Percentiles rank a stretch among this genome's conserved stretches.
phyloP scores from a whole-genome alignment of 2,113 vertebrate genomes.

The Gnathonemus longibarbis region DNA sequence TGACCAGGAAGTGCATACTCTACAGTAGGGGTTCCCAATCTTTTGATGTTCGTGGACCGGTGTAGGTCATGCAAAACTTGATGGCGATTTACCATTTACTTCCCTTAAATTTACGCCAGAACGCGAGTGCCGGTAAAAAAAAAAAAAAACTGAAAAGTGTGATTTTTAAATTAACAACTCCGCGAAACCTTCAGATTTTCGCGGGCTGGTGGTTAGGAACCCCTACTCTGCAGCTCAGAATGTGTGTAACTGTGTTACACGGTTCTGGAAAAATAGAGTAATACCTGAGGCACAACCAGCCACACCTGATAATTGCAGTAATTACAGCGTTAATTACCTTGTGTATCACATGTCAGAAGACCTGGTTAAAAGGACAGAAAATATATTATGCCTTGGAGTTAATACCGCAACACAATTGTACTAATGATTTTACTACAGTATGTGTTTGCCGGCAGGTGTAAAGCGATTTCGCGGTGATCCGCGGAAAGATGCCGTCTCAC shows the following conservation, averaged over 20 bases:
- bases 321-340: conserved; percentile 30
- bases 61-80: neutral
- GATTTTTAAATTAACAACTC: neutral
- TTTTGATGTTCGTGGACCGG: neutral
- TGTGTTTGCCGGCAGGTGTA: neutral
- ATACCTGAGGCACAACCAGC: neutral
- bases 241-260: neutral
- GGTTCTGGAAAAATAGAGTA: neutral
- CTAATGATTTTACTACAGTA: neutral
- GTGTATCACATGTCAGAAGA: conserved; percentile 25
- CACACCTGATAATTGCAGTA: neutral
- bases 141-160: neutral
- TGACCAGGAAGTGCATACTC: neutral
- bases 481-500: neutral
- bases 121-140: neutral
- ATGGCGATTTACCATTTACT: neutral
- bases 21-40: neutral
- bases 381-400: neutral
- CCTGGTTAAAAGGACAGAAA: conserved; percentile 20
- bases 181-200: neutral
- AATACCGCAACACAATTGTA: neutral
- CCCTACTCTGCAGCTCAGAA: neutral
- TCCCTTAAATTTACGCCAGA: neutral
- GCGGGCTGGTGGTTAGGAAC: neutral
- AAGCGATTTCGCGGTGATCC: neutral